Evolutionary conservation across 1,140 invertebrate species (phyloP).

Genomic region (Ceratosolen solmsi): DNA sequence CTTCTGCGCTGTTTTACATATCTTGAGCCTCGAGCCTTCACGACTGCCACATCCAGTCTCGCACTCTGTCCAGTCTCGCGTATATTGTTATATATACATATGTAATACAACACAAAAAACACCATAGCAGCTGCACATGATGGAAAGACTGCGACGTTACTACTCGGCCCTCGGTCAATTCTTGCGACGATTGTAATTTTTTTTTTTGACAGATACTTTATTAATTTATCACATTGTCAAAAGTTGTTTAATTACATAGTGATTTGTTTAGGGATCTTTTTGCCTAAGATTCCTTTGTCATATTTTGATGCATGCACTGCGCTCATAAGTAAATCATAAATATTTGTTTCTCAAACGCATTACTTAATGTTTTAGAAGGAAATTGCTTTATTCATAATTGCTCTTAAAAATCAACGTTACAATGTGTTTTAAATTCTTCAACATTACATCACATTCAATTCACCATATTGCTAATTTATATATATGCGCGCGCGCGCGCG

Average conservation of each 20-base stretch:
- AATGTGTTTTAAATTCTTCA: not conserved
- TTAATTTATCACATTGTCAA: slow-evolving; percentile 41
- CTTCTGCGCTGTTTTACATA: slow-evolving; percentile 33
- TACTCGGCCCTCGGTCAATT: slow-evolving; percentile 40
- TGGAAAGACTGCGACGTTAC: slow-evolving; percentile 49
- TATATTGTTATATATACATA: slow-evolving; percentile 37
- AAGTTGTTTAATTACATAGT: not conserved
- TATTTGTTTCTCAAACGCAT: not conserved
- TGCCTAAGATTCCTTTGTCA: not conserved
- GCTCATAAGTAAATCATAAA: not conserved
- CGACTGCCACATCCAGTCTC: slow-evolving; percentile 23
- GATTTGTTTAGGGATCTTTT: not conserved
- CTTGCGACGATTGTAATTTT: slow-evolving; percentile 47
- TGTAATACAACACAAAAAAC: slow-evolving; percentile 30
- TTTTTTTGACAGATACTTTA: slow-evolving; percentile 40
- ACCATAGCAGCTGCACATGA: slow-evolving; percentile 28
- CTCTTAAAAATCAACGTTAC: not conserved
- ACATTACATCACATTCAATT: too few species aligned
- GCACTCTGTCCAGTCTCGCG: slow-evolving; percentile 8
- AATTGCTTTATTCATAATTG: not conserved
- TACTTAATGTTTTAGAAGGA: not conserved
- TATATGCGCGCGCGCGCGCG: too few species aligned
- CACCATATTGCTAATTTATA: too few species aligned
- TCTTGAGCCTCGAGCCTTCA: slow-evolving; percentile 19
- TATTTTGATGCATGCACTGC: slow-evolving; percentile 16